Evolutionary conservation across 2,888 invertebrate species (phyloP).

Genomic region (Chymomyza fuscimana): DNA sequence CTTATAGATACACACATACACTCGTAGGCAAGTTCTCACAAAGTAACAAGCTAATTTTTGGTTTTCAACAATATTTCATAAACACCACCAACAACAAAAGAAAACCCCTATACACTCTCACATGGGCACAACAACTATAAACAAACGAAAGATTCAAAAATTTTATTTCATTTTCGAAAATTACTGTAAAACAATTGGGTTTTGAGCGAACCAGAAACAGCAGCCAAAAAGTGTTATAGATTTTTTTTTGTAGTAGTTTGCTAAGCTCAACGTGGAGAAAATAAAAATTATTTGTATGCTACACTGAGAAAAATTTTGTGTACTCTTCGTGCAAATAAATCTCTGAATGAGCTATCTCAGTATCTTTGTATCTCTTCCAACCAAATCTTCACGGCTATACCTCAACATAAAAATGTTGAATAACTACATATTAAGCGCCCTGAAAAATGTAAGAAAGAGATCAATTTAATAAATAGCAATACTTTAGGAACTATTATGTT

Average conservation of each 20-base stretch:
- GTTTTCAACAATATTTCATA: slow-evolving; percentile 65
- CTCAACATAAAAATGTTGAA: no score
- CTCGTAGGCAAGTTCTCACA: slow-evolving; percentile 22
- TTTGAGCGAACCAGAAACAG: slow-evolving; percentile 39
- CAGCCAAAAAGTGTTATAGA: slow-evolving; percentile 14
- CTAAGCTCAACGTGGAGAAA: slow-evolving; percentile 62
- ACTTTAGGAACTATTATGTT: no score
- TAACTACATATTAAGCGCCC: no score
- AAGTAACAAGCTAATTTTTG: slow-evolving; percentile 74
- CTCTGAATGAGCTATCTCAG: neutral
- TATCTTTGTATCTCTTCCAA: no score
- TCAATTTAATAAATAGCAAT: no score
- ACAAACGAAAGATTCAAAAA: slow-evolving; percentile 15
- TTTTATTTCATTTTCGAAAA: slow-evolving; percentile 56
- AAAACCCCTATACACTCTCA: slow-evolving; percentile 39
- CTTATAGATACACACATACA: neutral
- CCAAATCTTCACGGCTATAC: no score
- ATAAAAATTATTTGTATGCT: slow-evolving; percentile 53
- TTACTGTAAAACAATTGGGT: slow-evolving; percentile 69
- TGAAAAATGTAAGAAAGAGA: no score
- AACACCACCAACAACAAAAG: slow-evolving; percentile 53
- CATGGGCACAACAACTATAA: slow-evolving; percentile 15
- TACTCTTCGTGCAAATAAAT: neutral
- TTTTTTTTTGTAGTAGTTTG: slow-evolving; percentile 75
- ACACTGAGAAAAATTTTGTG: slow-evolving; percentile 44